Percentiles rank a stretch among this genome's conserved stretches.
Conservation (phyloP, 2,113 vertebrate genomes). For the Actenoides lindsayi region DNA sequence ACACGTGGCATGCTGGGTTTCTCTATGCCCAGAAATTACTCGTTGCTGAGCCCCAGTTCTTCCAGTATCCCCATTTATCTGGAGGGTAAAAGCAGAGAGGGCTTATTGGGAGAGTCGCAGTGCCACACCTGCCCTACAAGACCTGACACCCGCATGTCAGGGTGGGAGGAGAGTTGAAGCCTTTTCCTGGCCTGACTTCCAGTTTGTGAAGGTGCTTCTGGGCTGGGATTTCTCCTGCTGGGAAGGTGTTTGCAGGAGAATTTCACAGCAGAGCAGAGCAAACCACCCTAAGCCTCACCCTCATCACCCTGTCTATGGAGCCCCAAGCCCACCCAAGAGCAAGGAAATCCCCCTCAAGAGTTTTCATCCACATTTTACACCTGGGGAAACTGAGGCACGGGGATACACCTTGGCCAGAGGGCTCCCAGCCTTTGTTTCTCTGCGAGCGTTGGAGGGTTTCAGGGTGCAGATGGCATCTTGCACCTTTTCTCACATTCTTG, state of each 20-base stretch:
- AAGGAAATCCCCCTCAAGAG: neutral
- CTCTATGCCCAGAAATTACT: neutral
- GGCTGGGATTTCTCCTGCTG: neutral
- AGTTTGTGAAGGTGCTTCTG: neutral
- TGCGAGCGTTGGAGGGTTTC: rapidly evolving
- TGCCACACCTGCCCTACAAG: neutral
- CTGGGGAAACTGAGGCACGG: neutral
- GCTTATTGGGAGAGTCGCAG: neutral
- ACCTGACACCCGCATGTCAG: rapidly evolving
- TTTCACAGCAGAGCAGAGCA: neutral
- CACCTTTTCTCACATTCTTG: neutral
- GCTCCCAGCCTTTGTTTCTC: neutral
- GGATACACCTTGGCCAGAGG: neutral
- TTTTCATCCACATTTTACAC: neutral
- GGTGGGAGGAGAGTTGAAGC: neutral
- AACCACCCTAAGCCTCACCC: rapidly evolving
- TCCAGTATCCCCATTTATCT: neutral
- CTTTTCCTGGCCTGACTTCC: neutral
- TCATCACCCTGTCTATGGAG: neutral
- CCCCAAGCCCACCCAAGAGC: neutral
- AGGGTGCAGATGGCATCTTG: neutral
- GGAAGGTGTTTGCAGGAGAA: neutral
- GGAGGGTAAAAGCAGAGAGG: neutral
- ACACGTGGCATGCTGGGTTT: rapidly evolving
- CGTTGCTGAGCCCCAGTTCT: neutral